phyloP scores from a whole-genome alignment of 1,140 invertebrate genomes.

The Phortica variegata region DNA sequence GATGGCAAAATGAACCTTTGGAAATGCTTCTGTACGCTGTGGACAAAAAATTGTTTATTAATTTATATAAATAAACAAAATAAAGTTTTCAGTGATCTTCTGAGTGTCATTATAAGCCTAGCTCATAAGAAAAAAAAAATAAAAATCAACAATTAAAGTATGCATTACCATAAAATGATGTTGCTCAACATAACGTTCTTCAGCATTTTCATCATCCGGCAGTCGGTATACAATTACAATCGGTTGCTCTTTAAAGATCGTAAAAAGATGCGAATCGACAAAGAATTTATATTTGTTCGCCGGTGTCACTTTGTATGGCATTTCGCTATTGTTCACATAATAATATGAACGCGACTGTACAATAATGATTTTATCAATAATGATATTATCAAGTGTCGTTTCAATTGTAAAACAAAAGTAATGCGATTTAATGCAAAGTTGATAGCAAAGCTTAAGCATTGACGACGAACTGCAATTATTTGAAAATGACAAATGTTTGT shows the following conservation, averaged over 20 bases:
- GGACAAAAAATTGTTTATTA: background rate
- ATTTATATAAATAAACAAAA: background rate
- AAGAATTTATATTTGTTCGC: constrained; percentile 32
- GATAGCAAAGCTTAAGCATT: constrained; percentile 34
- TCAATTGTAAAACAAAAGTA: constrained; percentile 47
- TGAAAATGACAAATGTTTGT: background rate
- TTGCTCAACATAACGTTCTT: constrained; percentile 34
- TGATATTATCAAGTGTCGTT: constrained; percentile 22
- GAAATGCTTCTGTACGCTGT: constrained; percentile 32
- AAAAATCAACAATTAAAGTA: constrained; percentile 5
- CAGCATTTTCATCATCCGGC: constrained; percentile 12
- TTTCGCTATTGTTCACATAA: constrained; percentile 34
- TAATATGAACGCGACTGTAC: constrained; percentile 44
- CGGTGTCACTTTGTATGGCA: constrained; percentile 26
- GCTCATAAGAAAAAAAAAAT: background rate
- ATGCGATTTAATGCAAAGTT: constrained; percentile 42
- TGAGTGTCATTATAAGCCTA: too few species aligned
- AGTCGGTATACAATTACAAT: constrained; percentile 35
- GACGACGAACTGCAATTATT: constrained; percentile 19
- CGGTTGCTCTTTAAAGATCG: constrained; percentile 38
- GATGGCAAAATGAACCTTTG: constrained; percentile 32
- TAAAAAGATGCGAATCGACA: constrained; percentile 48
- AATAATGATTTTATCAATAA: constrained; percentile 45
- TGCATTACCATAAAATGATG: constrained; percentile 43
- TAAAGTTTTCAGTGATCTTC: background rate